These are phyloP conservation scores for Setophaga coronata DNA, from an alignment of 2,113 vertebrate species.

Conservation along the genomic window DNA sequence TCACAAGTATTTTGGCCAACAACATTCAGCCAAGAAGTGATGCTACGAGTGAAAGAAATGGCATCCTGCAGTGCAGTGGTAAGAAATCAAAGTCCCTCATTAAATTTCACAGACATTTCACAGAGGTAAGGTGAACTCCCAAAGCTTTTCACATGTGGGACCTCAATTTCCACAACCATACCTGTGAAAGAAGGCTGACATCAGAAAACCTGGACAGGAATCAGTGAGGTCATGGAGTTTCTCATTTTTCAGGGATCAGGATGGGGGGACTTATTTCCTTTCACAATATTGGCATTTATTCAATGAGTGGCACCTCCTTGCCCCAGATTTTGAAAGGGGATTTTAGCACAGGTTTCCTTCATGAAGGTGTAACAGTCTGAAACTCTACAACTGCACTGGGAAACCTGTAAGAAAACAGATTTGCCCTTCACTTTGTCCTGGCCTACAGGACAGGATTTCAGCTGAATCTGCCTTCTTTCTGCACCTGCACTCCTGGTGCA, in stretches of 20 bases:
- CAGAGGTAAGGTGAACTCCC: neutral
- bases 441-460: neutral
- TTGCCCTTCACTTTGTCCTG: neutral
- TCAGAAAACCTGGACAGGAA: neutral
- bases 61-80: constrained; percentile 95
- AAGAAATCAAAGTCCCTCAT: constrained; percentile 51
- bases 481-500: constrained; percentile 27
- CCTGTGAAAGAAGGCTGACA: neutral
- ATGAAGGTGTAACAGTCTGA: neutral
- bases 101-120: neutral
- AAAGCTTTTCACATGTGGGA: neutral
- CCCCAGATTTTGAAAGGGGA: neutral
- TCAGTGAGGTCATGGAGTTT: neutral
- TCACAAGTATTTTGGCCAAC: constrained; percentile 99
- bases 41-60: constrained; percentile 97
- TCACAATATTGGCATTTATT: neutral
- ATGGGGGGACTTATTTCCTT: neutral
- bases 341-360: neutral
- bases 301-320: neutral
- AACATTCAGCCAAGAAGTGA: constrained; percentile 96
- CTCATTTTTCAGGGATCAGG: neutral
- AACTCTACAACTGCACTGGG: neutral
- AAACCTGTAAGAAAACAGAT: neutral
- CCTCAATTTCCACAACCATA: neutral
- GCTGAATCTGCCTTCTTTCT: neutral